Conservation (phyloP, 2,888 invertebrate species). For the Dermolepida albohirtum region DNA sequence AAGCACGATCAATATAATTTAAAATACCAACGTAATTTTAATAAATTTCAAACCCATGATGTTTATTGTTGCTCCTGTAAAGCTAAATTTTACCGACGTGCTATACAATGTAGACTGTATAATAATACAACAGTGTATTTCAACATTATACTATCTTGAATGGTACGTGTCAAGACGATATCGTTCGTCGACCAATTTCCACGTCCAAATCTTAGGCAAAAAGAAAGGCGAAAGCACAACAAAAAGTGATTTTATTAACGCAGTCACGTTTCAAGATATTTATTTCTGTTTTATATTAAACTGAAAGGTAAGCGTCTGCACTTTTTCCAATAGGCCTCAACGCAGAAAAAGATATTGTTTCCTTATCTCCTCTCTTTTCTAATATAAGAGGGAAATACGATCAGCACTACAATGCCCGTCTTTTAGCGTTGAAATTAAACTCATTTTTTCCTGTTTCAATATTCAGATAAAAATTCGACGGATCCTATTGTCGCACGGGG, state of each 20-base stretch:
- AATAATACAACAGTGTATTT: too few relatives aligned
- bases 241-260: conserved; percentile 15
- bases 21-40: too few relatives aligned
- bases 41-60: too few relatives aligned
- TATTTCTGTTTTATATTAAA: conserved; percentile 21
- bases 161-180: too few relatives aligned
- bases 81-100: too few relatives aligned
- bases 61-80: too few relatives aligned
- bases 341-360: conserved; percentile 5
- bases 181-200: too few relatives aligned
- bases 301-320: conserved; percentile 9
- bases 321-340: neutral
- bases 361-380: conserved; percentile 10
- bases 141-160: too few relatives aligned
- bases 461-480: conserved; percentile 25
- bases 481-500: conserved; percentile 7
- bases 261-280: conserved; percentile 9
- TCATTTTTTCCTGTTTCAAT: conserved; percentile 28
- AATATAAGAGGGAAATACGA: conserved; percentile 14
- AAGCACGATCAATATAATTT: too few relatives aligned
- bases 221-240: neutral
- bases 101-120: too few relatives aligned
- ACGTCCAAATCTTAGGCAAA: neutral
- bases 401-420: neutral
- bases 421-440: conserved; percentile 25